Conservation (phyloP, 1,140 invertebrate genomes). For the Nylanderia fulva region DNA sequence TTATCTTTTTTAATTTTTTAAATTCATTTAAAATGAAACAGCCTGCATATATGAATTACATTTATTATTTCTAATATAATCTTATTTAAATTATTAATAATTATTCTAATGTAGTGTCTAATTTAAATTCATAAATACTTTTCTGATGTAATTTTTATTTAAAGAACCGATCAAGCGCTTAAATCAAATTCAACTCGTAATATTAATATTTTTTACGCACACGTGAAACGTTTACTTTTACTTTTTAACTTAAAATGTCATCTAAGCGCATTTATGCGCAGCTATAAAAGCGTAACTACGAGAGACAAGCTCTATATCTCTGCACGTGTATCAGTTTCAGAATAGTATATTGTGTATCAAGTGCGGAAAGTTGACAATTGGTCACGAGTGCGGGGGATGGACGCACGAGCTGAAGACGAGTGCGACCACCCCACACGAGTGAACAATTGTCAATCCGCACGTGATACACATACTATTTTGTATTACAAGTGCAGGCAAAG, state of each 20-base stretch:
- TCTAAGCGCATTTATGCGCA: conserved; percentile 20
- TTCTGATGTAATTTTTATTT: conserved; percentile 11
- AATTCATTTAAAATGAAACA: too few relatives aligned
- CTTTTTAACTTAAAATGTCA: not conserved
- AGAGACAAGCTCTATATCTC: conserved; percentile 20
- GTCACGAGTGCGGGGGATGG: too few relatives aligned
- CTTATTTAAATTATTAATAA: conserved; percentile 9
- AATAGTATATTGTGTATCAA: too few relatives aligned
- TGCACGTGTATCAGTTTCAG: conserved; percentile 12
- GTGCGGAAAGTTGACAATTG: too few relatives aligned
- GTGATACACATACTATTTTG: too few relatives aligned
- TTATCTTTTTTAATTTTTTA: too few relatives aligned
- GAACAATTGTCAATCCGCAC: too few relatives aligned
- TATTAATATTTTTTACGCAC: not conserved
- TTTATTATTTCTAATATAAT: conserved; percentile 29
- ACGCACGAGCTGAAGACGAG: too few relatives aligned
- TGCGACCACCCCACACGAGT: too few relatives aligned
- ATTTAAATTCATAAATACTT: conserved; percentile 16
- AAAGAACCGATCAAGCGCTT: not conserved
- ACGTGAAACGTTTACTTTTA: not conserved
- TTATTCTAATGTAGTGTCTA: conserved; percentile 16
- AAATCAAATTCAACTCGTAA: not conserved
- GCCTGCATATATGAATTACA: not conserved
- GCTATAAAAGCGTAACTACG: not conserved
- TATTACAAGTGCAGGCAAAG: too few relatives aligned